phyloP scores from a whole-genome alignment of 1,140 invertebrate genomes.

The Camponotus pennsylvanicus region DNA sequence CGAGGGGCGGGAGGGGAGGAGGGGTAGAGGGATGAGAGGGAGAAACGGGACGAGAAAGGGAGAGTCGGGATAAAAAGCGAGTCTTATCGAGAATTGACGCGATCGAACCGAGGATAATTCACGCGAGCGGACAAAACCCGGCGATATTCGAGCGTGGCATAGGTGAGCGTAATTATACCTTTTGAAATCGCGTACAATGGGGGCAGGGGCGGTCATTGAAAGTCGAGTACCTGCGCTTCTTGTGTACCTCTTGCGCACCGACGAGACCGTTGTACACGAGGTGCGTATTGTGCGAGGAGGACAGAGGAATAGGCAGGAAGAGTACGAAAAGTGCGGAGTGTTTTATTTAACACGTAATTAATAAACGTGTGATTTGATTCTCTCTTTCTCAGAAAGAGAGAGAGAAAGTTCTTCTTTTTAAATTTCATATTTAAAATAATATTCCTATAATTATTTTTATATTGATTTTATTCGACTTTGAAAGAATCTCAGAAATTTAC shows the following conservation, averaged over 20 bases:
- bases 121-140: conserved; percentile 74
- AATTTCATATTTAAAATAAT: neutral
- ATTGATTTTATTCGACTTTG: neutral
- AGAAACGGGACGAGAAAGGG: too few species aligned
- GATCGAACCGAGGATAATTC: conserved; percentile 79
- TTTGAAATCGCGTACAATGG: conserved; percentile 78
- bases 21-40: neutral
- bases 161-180: conserved; percentile 79
- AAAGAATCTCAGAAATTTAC: neutral
- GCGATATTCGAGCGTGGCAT: conserved; percentile 77
- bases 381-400: too few species aligned
- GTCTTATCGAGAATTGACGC: conserved; percentile 76
- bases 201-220: conserved; percentile 77
- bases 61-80: conserved; percentile 51
- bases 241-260: conserved; percentile 71
- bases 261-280: conserved; percentile 60
- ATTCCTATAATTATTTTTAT: neutral
- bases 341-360: conserved; percentile 45
- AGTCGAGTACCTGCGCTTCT: conserved; percentile 77
- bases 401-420: neutral
- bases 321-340: conserved; percentile 19
- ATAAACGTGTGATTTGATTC: conserved; percentile 11
- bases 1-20: neutral
- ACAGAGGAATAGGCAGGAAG: conserved; percentile 27
- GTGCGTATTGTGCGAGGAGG: conserved; percentile 10